phyloP scores from a whole-genome alignment of 2,797 vertebrate species.

The Oreonectes daqikongensis region DNA sequence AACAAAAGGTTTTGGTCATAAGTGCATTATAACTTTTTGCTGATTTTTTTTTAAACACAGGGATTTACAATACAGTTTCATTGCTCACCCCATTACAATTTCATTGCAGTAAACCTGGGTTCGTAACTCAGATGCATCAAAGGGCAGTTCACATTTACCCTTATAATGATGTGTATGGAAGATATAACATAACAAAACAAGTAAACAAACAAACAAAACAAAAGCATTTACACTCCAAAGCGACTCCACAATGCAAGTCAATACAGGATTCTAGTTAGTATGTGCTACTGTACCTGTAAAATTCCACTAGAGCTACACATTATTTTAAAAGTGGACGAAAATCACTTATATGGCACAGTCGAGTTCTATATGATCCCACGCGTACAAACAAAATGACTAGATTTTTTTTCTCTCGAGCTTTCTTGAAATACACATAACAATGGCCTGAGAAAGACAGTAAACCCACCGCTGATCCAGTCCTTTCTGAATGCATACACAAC shows the following conservation, averaged over 20 bases:
- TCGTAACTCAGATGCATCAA: conserved; percentile 47
- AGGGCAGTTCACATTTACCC: conserved; percentile 50
- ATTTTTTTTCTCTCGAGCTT: conserved; percentile 48
- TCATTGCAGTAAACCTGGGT: conserved; percentile 58
- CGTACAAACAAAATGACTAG: conserved; percentile 60
- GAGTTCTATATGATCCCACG: conserved; percentile 53
- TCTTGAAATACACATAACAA: conserved; percentile 63
- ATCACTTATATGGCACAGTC: conserved; percentile 69
- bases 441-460: conserved; percentile 65
- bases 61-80: conserved; percentile 52
- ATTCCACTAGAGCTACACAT: conserved; percentile 51
- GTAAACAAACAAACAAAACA: conserved; percentile 35
- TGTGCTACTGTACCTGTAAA: conserved; percentile 52
- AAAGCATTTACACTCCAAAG: conserved; percentile 54
- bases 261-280: conserved; percentile 52
- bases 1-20: background rate
- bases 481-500: conserved; percentile 50
- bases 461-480: conserved; percentile 60
- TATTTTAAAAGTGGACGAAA: conserved; percentile 53
- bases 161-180: conserved; percentile 43
- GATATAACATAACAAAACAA: background rate
- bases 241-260: conserved; percentile 47
- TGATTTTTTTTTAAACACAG: conserved; percentile 35
- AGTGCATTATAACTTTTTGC: background rate
- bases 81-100: conserved; percentile 44